phyloP scores from a whole-genome alignment of 2,888 invertebrate genomes.

The Bellardia pandia region DNA sequence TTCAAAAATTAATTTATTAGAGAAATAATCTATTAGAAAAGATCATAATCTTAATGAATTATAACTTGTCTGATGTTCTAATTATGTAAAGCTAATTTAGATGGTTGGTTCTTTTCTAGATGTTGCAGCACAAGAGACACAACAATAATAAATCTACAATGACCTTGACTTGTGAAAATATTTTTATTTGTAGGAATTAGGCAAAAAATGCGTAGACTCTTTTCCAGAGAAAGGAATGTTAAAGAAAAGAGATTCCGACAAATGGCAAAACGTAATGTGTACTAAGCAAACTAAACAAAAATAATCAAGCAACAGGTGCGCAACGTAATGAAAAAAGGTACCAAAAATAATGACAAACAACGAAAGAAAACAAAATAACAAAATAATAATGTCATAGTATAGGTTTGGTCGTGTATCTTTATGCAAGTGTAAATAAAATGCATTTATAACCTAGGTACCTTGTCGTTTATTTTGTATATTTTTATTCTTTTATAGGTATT shows the following conservation, averaged over 20 bases:
- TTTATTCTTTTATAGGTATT: background rate
- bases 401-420: background rate
- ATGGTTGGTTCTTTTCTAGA: background rate
- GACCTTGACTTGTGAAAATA: constrained; percentile 20
- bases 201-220: background rate
- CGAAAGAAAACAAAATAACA: constrained; percentile 30
- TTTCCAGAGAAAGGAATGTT: background rate
- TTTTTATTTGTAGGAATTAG: background rate
- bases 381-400: constrained; percentile 14
- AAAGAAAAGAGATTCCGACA: background rate
- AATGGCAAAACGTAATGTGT: constrained; percentile 10
- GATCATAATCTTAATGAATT: no score
- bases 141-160: background rate
- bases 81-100: no score
- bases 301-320: constrained; percentile 48
- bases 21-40: no score
- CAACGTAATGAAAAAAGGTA: background rate
- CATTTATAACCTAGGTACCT: constrained; percentile 25
- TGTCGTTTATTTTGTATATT: background rate
- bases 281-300: background rate
- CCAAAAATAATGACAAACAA: constrained; percentile 1
- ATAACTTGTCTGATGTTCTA: no score
- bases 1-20: no score
- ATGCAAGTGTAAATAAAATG: constrained; percentile 1
- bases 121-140: background rate